phyloP scores from a whole-genome alignment of 2,888 invertebrate species.

The Amaurobius ferox region DNA sequence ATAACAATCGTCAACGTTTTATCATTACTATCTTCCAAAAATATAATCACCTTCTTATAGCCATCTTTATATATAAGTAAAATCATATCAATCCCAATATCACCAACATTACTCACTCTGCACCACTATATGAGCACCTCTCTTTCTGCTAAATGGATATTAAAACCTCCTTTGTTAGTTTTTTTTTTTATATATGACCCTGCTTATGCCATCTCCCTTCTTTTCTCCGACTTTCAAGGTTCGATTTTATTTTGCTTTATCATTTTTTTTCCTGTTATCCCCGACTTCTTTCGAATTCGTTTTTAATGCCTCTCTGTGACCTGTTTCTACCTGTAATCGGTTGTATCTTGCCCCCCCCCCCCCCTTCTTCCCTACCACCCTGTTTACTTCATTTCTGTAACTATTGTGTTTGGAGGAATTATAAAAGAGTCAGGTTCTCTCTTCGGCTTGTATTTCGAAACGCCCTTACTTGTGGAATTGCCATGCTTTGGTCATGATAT shows the following conservation, averaged over 20 bases:
- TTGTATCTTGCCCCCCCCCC: background rate
- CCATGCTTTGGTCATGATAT: too few relatives aligned
- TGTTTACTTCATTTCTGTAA: background rate
- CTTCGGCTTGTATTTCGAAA: too few relatives aligned
- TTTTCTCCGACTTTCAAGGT: constrained; percentile 52
- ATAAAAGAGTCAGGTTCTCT: too few relatives aligned
- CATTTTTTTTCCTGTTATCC: constrained; percentile 17
- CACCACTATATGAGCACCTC: background rate
- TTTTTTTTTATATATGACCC: constrained; percentile 41
- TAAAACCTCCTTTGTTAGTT: constrained; percentile 22
- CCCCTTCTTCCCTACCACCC: background rate
- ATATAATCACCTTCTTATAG: too few relatives aligned
- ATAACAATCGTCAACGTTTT: too few relatives aligned
- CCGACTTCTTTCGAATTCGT: background rate
- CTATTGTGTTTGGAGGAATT: too few relatives aligned
- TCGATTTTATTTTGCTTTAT: constrained; percentile 15
- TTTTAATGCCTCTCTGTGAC: background rate
- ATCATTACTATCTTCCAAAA: too few relatives aligned
- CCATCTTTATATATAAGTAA: too few relatives aligned
- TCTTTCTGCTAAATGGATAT: constrained; percentile 5
- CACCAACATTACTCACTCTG: background rate
- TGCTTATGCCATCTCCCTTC: constrained; percentile 22
- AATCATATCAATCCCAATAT: too few relatives aligned
- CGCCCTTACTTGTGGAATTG: too few relatives aligned
- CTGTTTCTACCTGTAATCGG: background rate